A percentile compares a stretch with the other conserved stretches of the same genome.
These are phyloP conservation scores for Eumerus sabulonum DNA, from an alignment of 2,888 invertebrate species.

Conservation along the genomic window DNA sequence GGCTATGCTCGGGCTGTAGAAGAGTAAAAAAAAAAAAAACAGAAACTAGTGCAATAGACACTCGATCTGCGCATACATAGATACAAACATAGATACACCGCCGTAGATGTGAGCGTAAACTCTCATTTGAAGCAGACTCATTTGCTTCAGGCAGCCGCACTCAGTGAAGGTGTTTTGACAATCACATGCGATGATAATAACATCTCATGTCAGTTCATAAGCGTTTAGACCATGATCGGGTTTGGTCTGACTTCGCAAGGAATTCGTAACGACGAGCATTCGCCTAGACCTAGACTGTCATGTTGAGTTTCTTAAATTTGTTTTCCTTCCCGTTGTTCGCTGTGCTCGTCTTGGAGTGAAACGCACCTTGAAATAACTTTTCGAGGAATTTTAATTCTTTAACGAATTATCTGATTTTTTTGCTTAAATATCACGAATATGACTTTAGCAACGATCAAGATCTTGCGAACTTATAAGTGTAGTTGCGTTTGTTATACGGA, in stretches of 20 bases:
- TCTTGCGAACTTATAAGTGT: too few relatives aligned
- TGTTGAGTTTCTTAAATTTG: background rate
- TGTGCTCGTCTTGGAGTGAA: slow-evolving; percentile 12
- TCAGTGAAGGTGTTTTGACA: slow-evolving; percentile 59
- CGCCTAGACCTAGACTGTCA: background rate
- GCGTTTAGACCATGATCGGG: slow-evolving; percentile 54
- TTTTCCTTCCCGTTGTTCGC: too few relatives aligned
- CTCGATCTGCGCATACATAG: slow-evolving; percentile 12
- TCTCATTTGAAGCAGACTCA: slow-evolving; percentile 59
- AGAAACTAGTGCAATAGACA: slow-evolving; percentile 54
- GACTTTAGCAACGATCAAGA: too few relatives aligned
- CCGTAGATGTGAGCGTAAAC: background rate
- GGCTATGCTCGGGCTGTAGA: slow-evolving; percentile 39
- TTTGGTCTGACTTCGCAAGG: slow-evolving; percentile 25
- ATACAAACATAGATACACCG: background rate
- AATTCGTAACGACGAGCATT: slow-evolving; percentile 31
- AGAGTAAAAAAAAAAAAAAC: slow-evolving; percentile 45
- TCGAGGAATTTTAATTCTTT: slow-evolving; percentile 1
- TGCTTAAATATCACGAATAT: too few relatives aligned
- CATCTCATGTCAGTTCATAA: slow-evolving; percentile 39
- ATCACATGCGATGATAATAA: slow-evolving; percentile 43
- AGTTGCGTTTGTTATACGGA: too few relatives aligned
- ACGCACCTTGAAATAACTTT: slow-evolving; percentile 16
- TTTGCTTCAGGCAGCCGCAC: slow-evolving; percentile 28
- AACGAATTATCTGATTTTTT: background rate